Percentiles rank a stretch among this genome's conserved stretches.
Conservation (phyloP, 1,140 invertebrate genomes). For the Medauroidea extradentata region DNA sequence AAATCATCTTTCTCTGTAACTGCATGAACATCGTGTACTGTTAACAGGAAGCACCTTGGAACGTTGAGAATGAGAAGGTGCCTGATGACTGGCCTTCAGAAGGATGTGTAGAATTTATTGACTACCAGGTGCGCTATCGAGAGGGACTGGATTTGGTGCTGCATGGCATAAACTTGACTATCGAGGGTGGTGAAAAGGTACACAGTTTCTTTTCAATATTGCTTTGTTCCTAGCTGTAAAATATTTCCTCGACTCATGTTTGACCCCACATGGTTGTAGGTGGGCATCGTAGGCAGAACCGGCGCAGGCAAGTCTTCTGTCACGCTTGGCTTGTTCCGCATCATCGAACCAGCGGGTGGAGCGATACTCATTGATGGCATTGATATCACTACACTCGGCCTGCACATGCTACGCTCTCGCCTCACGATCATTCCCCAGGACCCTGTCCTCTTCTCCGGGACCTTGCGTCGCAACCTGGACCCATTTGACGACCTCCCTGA, state of each 20-base stretch:
- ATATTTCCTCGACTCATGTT: no score
- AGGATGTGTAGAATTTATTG: conserved; percentile 61
- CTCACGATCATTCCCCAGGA: conserved; percentile 73
- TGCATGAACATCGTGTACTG: no score
- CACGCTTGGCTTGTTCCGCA: conserved; percentile 39
- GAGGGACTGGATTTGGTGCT: conserved; percentile 47
- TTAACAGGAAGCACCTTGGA: conserved; percentile 41
- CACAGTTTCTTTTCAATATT: no score
- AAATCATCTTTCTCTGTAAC: no score
- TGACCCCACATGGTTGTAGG: not conserved
- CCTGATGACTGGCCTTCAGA: conserved; percentile 67
- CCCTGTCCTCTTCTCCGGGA: conserved; percentile 83
- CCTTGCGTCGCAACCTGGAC: conserved; percentile 77
- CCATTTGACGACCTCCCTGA: conserved; percentile 74
- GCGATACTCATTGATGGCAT: conserved; percentile 57
- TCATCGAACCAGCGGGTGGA: conserved; percentile 49
- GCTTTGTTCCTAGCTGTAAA: no score
- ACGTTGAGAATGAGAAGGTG: conserved; percentile 36
- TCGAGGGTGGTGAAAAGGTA: conserved; percentile 53
- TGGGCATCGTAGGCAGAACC: conserved; percentile 38
- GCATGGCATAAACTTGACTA: conserved; percentile 50
- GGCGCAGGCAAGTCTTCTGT: conserved; percentile 45
- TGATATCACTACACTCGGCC: conserved; percentile 49
- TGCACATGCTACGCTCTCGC: conserved; percentile 55
- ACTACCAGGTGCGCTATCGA: conserved; percentile 56